phyloP scores from a whole-genome alignment of 1,140 invertebrate species.

The Trichonephila clavipes region DNA sequence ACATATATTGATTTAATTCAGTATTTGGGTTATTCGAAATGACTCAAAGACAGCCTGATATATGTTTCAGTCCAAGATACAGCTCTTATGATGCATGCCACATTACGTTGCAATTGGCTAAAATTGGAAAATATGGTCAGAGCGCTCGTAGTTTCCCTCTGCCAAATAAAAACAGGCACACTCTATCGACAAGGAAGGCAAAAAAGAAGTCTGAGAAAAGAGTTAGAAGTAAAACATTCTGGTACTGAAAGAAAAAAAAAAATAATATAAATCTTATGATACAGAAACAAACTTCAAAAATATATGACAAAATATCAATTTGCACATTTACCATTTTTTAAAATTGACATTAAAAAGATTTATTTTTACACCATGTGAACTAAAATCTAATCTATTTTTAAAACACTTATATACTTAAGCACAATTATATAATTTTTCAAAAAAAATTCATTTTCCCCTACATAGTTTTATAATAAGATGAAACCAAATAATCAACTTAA shows the following conservation, averaged over 20 bases:
- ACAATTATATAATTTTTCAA: no score
- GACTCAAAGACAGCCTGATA: background rate
- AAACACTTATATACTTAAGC: no score
- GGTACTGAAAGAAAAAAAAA: constrained; percentile 88
- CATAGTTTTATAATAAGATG: no score
- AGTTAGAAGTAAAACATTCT: constrained; percentile 88
- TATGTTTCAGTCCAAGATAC: background rate
- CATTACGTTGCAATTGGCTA: background rate
- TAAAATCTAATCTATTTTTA: no score
- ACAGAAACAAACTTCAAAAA: background rate
- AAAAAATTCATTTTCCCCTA: no score
- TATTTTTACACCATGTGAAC: no score
- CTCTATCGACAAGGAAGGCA: constrained; percentile 90
- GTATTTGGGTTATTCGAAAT: no score
- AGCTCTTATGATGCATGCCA: constrained; percentile 22
- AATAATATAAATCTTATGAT: background rate
- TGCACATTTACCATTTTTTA: no score
- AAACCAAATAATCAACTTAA: no score
- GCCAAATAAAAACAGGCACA: constrained; percentile 94
- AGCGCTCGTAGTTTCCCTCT: constrained; percentile 84
- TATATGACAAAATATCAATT: no score
- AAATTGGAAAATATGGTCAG: constrained; percentile 3
- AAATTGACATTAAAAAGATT: no score
- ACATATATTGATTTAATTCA: background rate
- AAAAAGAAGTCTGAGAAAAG: constrained; percentile 91